Conservation (phyloP, 2,888 invertebrate genomes). For the Drosophila prolongata region DNA sequence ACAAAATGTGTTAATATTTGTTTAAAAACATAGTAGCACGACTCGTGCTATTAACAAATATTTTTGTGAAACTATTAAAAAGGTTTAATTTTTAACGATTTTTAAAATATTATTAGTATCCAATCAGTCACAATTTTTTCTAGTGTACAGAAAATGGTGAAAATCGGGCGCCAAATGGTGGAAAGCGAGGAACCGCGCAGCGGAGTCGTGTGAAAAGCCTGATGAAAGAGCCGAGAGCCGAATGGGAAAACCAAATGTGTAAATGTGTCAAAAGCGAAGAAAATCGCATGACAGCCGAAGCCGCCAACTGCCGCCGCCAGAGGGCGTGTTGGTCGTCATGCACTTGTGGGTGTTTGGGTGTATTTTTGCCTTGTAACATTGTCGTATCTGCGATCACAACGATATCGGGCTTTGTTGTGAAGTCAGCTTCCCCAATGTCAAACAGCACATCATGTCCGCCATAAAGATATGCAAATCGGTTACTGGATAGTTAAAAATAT, state of each 20-base stretch:
- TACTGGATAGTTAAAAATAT: slow-evolving; percentile 23
- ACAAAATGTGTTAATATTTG: too few species aligned
- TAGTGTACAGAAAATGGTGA: slow-evolving; percentile 22
- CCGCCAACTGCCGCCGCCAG: not conserved
- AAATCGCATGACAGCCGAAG: slow-evolving; percentile 44
- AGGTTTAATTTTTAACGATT: too few species aligned
- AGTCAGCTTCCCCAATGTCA: slow-evolving; percentile 59
- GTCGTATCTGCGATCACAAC: slow-evolving; percentile 9
- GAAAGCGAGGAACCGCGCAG: slow-evolving; percentile 56
- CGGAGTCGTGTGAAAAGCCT: slow-evolving; percentile 36
- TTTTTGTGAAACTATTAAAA: too few species aligned
- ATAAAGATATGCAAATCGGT: slow-evolving; percentile 60
- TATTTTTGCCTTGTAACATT: slow-evolving; percentile 21
- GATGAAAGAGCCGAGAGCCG: slow-evolving; percentile 35
- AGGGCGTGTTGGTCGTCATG: slow-evolving; percentile 10
- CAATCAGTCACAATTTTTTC: not conserved
- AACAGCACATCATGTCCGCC: slow-evolving; percentile 30
- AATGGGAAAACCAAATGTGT: slow-evolving; percentile 66
- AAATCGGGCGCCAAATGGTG: slow-evolving; percentile 26
- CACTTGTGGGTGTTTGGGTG: slow-evolving; percentile 24
- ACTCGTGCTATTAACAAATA: too few species aligned
- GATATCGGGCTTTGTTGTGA: slow-evolving; percentile 27
- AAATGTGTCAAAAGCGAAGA: slow-evolving; percentile 73
- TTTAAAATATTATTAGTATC: too few species aligned
- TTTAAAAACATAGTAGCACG: too few species aligned